Base-by-base conservation (phyloP, 2,797 vertebrate species). In the Babyrousa celebensis region DNA sequence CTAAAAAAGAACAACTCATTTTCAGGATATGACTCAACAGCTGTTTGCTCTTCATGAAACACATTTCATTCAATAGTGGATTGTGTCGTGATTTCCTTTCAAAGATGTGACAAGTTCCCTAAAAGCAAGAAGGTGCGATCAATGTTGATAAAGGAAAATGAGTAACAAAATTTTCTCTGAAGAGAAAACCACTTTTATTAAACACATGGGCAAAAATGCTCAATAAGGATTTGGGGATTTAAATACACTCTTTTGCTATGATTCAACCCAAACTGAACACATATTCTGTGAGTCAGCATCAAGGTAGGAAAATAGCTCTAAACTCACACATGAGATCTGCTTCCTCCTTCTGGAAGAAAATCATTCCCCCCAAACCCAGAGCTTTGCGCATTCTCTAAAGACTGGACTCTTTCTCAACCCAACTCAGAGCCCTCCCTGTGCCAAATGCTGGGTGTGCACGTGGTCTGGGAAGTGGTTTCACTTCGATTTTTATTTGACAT, bases 1-100 rank as follows among this genome's bases (percentile, higher is more conserved):
- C 89, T 94, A 80, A 91, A 95, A 95, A 95, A 67, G 88, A 88
- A 91, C 11, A 5, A 75, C 9, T 91, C 52, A 60, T 27, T 88
- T 75, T 96, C 70, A 96, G 92, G 77, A 71, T 92, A 68, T 95
- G 97, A 97, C 58, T 93, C 80, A 80, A 29, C 43, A 92, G 77
- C n/a, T n/a, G 75, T 95, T 92, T 79, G 25, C 48, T 95, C 65
- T 85, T 96, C 93, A 93, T 79, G 93, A 92, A 88, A 94, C 80
- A 96, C 40, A 58, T 21, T 92, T 93, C 89, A 91, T 80, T 97
- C 70, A 89, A 10, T 14, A 87, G 36, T n/a, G n/a, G 65, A 80
- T 56, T 3, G 25, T 79, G 83, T 71, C 27, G 11, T 89, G 94
- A 96, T 68, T 93, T 97, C 83, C 94, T 96, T 89, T 97, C 36